These are phyloP conservation scores for Furcifer pardalis DNA, from an alignment of 2,797 vertebrate genomes.

Conservation along the genomic window DNA sequence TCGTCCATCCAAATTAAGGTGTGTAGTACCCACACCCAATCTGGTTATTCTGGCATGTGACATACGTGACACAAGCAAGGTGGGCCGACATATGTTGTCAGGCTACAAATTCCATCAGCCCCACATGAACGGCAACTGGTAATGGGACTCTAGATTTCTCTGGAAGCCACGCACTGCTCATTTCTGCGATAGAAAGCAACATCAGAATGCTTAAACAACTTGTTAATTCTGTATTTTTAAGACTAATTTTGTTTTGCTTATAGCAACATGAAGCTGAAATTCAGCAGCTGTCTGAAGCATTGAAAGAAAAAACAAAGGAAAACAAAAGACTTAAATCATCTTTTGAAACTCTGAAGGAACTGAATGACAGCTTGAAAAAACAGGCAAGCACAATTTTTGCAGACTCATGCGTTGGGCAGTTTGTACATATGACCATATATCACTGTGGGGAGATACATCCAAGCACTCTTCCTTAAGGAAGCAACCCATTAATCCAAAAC, in stretches of 20 bases:
- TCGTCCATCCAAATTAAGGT: background rate
- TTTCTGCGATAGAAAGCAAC: too few relatives aligned
- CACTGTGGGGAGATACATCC: too few relatives aligned
- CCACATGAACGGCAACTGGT: background rate
- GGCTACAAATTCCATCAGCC: background rate
- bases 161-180: too few relatives aligned
- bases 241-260: slow-evolving; percentile 46
- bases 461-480: too few relatives aligned
- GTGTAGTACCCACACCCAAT: background rate
- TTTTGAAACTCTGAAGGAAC: slow-evolving; percentile 85
- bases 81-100: too few relatives aligned
- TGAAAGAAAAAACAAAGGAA: slow-evolving; percentile 86
- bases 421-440: too few relatives aligned
- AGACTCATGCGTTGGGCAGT: background rate
- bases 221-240: slow-evolving; percentile 36
- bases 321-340: slow-evolving; percentile 86
- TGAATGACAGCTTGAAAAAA: slow-evolving; percentile 87
- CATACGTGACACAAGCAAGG: background rate
- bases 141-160: too few relatives aligned
- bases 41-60: background rate
- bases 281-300: slow-evolving; percentile 78
- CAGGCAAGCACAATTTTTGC: slow-evolving; percentile 75
- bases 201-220: background rate
- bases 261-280: slow-evolving; percentile 84
- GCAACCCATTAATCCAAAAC: too few relatives aligned